Evolutionary conservation across 2,113 vertebrate genomes (phyloP), one percentile per base, ranked within the genome.

Genomic region (Eulemur macaco): DNA sequence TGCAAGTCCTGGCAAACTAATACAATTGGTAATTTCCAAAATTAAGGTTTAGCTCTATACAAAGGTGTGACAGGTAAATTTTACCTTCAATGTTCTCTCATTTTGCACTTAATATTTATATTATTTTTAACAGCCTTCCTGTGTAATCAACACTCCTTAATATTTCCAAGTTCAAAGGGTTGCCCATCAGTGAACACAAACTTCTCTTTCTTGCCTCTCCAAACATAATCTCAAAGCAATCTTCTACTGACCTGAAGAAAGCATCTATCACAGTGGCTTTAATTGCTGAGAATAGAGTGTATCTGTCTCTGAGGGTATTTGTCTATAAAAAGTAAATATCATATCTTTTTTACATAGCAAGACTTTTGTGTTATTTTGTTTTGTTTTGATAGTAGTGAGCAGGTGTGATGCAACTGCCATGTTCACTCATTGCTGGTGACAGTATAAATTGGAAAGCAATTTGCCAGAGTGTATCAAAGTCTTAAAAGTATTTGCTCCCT

Each of bases 391-490:
- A 83, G 58, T 71, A 83, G 83, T 47, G 34, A 95, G 42, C 58
- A 95, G 64, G 34, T 89, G 31, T 69, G 21, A 76, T 39, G 18
- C 80, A 94, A 92, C 0, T 76, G 6, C 25, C 4, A 12, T 64
- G 27, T 87, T 86, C 31, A 18, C 18, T 63, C 45, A 64, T 20
- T 82, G 56, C 42, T n/a, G 4, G 12, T 31, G 11, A 80, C 83
- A 87, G 54, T 64, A 76, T 37, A 89, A 89, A 89, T 54, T 84
- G 87, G 66, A 78, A 96, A 73, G 29, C 37, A 84, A 78, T 84
- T 96, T 89, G 69, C 10, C 37, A 89, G 42, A 37, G 63, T 56
- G 21, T 29, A 74, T 80, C 84, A 90, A 52, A 83, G 5, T 45
- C 76, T 74, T 66, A 82, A 96, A 96, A 80, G 60, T 80, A 74